A percentile compares a stretch with the other conserved stretches of the same genome.
phyloP scores from a whole-genome alignment of 1,140 invertebrate genomes.

The Cotesia chilonis region DNA sequence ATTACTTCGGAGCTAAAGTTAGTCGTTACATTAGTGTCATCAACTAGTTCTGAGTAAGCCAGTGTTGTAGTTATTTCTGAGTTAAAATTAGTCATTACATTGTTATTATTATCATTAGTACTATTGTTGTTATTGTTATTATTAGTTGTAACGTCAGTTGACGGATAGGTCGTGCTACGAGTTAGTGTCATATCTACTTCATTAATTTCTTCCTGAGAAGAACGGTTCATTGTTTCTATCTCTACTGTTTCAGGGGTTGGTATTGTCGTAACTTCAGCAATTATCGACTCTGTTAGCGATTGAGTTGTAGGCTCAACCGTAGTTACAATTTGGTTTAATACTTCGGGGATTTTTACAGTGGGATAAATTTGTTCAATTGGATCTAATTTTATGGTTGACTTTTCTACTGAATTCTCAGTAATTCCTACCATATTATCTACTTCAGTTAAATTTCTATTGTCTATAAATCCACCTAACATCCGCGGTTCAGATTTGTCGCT shows the following conservation, averaged over 20 bases:
- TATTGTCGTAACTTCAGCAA: conserved; percentile 5
- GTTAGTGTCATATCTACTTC: conserved; percentile 37
- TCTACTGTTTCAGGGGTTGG: conserved; percentile 24
- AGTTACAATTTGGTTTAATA: not conserved
- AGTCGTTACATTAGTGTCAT: conserved; percentile 39
- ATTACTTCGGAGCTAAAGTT: conserved; percentile 35
- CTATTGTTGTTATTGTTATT: not conserved
- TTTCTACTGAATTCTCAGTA: conserved; percentile 18
- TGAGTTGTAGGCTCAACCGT: not conserved
- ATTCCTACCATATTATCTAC: conserved; percentile 25
- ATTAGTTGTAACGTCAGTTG: conserved; percentile 21
- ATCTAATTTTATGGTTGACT: conserved; percentile 15
- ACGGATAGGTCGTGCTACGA: conserved; percentile 24
- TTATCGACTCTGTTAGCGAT: conserved; percentile 4
- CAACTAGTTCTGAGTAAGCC: conserved; percentile 13
- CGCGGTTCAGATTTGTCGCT: conserved; percentile 33
- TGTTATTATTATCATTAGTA: no score
- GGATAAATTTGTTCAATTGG: conserved; percentile 11
- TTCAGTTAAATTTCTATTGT: conserved; percentile 41
- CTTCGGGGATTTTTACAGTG: not conserved
- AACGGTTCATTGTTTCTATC: conserved; percentile 25
- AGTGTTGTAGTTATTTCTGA: conserved; percentile 4
- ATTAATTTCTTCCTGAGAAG: conserved; percentile 24
- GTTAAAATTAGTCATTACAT: no score
- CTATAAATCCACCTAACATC: conserved; percentile 46